These are phyloP conservation scores for Athene noctua DNA, from an alignment of 2,113 vertebrate genomes.

Conservation along the genomic window DNA sequence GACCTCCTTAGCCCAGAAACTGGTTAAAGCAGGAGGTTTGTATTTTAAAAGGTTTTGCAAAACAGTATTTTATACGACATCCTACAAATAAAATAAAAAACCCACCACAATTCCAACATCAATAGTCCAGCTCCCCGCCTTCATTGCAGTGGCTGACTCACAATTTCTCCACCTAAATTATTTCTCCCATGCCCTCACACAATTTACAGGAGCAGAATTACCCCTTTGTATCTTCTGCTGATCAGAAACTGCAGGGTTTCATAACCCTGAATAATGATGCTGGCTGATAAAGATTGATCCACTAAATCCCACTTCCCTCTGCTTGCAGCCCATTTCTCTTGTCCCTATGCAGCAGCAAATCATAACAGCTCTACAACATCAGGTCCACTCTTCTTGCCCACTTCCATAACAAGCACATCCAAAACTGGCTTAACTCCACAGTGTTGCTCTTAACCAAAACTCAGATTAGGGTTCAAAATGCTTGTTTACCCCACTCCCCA, in stretches of 20 bases:
- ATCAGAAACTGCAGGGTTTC: neutral
- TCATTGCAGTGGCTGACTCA: neutral
- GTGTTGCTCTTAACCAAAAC: neutral
- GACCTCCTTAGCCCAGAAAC: neutral
- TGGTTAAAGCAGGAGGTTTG: neutral
- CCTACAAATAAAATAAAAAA: neutral
- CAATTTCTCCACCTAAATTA: neutral
- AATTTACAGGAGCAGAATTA: neutral
- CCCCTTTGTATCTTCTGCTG: neutral
- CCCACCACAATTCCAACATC: neutral
- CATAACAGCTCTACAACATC: neutral
- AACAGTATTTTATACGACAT: neutral
- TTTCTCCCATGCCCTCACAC: neutral
- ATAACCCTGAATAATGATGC: fast-evolving
- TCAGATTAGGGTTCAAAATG: neutral
- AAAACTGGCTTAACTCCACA: neutral
- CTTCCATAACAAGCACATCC: neutral
- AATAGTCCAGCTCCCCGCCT: neutral
- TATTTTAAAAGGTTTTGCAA: neutral
- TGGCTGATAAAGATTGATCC: neutral
- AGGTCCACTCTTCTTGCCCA: neutral
- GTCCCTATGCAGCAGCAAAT: neutral
- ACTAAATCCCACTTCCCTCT: neutral
- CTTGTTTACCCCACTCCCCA: neutral
- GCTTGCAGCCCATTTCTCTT: neutral